A percentile compares a stretch with the other conserved stretches of the same genome.
Conservation (phyloP, 1,140 invertebrate species). For the Drosophila sp. region DNA sequence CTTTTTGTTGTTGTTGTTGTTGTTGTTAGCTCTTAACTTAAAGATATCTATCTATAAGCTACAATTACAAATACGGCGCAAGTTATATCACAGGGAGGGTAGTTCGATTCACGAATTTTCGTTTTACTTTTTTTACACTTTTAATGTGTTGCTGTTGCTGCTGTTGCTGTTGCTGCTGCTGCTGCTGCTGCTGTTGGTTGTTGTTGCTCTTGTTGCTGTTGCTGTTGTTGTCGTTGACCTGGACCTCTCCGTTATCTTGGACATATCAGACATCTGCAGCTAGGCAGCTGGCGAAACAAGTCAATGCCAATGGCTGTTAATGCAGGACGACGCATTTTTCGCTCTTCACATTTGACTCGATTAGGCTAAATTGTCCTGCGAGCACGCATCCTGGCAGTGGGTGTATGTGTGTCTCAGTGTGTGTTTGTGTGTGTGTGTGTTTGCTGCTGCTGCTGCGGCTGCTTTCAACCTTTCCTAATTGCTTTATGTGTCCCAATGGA, state of each 20-base stretch:
- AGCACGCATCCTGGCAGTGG: slow-evolving; percentile 65
- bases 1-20: too few species aligned
- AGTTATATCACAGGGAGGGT: slow-evolving; percentile 82
- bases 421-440: slow-evolving; percentile 17
- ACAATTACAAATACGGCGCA: slow-evolving; percentile 78
- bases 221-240: slow-evolving; percentile 37
- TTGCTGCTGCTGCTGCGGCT: background rate
- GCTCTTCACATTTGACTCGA: slow-evolving; percentile 52
- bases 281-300: slow-evolving; percentile 32
- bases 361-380: slow-evolving; percentile 71
- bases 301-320: slow-evolving; percentile 14
- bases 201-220: slow-evolving; percentile 32
- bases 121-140: slow-evolving; percentile 16
- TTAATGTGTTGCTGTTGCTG: slow-evolving; percentile 28
- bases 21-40: slow-evolving; percentile 47
- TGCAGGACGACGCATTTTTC: slow-evolving; percentile 44
- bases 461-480: slow-evolving; percentile 72
- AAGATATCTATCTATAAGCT: slow-evolving; percentile 69
- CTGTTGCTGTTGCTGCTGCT: slow-evolving; percentile 26
- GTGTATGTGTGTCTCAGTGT: background rate
- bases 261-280: slow-evolving; percentile 47
- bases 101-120: slow-evolving; percentile 59
- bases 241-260: slow-evolving; percentile 55
- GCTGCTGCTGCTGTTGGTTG: slow-evolving; percentile 23
- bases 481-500: slow-evolving; percentile 77